Evolutionary conservation across 1,140 invertebrate species (phyloP).

Genomic region (Calosoma granatense): DNA sequence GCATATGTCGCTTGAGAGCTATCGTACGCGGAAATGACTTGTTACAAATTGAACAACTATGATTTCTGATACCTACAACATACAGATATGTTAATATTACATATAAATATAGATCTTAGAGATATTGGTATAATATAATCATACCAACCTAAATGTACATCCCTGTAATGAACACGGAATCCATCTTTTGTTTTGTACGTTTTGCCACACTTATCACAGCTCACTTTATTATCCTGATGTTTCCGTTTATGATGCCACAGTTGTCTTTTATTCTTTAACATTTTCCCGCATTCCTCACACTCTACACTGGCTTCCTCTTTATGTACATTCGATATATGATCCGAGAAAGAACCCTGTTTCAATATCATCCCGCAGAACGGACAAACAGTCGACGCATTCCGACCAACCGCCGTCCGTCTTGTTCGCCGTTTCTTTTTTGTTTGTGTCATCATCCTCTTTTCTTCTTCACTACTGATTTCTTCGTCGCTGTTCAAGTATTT

Average conservation of each 20-base stretch:
- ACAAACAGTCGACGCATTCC: background rate
- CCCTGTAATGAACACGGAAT: background rate
- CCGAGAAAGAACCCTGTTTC: background rate
- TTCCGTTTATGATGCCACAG: background rate
- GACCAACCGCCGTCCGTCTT: too few species aligned
- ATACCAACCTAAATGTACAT: background rate
- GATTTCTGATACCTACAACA: background rate
- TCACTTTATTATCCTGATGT: background rate
- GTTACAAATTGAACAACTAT: background rate
- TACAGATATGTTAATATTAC: too few species aligned
- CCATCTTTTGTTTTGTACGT: background rate
- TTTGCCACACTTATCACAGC: background rate
- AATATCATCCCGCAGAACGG: background rate
- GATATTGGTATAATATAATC: background rate
- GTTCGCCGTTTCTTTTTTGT: too few species aligned
- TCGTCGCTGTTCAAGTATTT: too few species aligned
- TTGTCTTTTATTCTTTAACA: background rate
- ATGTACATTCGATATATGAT: background rate
- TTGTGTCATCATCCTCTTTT: too few species aligned
- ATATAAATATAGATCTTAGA: background rate
- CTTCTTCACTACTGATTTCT: too few species aligned
- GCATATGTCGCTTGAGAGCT: constrained; percentile 10
- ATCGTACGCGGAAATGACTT: background rate
- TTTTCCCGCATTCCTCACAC: background rate
- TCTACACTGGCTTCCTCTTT: background rate